Evolutionary conservation across 2,888 invertebrate genomes (phyloP).

Genomic region (Athetis lepigone): DNA sequence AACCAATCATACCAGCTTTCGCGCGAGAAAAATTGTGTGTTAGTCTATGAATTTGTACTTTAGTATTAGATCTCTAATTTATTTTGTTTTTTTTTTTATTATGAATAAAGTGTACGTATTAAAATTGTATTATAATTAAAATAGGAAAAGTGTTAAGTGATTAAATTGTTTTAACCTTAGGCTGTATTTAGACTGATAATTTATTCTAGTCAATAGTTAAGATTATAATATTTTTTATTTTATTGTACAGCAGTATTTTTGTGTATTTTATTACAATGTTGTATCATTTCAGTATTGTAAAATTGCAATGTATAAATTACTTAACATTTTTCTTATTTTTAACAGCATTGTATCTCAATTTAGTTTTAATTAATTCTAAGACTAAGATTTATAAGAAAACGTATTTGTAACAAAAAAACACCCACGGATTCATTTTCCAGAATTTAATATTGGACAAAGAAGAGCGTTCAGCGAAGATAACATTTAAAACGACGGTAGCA

Average conservation of each 20-base stretch:
- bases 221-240: not conserved
- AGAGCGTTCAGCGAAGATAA: constrained; percentile 82
- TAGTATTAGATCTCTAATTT: not conserved
- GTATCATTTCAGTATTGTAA: not conserved
- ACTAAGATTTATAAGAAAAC: constrained; percentile 10
- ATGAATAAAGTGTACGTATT: constrained; percentile 51
- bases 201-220: constrained; percentile 25
- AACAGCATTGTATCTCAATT: constrained; percentile 35
- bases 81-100: too few species aligned
- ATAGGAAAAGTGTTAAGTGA: constrained; percentile 71
- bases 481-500: constrained; percentile 80
- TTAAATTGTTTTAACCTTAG: constrained; percentile 18
- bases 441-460: constrained; percentile 84
- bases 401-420: constrained; percentile 49
- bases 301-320: constrained; percentile 53
- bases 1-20: too few species aligned
- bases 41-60: not conserved
- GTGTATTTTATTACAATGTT: not conserved
- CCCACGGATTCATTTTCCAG: constrained; percentile 83
- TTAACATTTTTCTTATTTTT: constrained; percentile 70
- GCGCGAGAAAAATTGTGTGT: too few species aligned
- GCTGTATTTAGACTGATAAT: not conserved
- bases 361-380: constrained; percentile 18
- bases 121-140: constrained; percentile 68
- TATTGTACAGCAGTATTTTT: not conserved